Base-by-base conservation (phyloP, 1,140 invertebrate species). In the Chrysopa pallens region DNA sequence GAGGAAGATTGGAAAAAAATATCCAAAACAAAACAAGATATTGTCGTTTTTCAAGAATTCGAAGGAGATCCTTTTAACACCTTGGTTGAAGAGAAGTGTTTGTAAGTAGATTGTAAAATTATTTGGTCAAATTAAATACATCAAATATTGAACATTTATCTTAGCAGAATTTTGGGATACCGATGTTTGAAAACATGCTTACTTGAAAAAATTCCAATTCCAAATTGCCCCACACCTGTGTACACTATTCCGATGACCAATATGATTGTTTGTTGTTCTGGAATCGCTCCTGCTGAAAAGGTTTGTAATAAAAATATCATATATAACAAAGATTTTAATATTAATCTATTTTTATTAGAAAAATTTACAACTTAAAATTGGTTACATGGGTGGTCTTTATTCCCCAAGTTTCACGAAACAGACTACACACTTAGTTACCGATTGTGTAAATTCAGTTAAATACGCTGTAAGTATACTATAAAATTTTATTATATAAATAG, bases 351-450 rank as follows among this genome's bases (percentile, higher is more conserved):
- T 8, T 12, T 11, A 41, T 31, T 12, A 86, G 76, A 67, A 73
- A 49, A 60, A 73, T 28, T 61, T 91, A 5, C 71, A 76, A 52
- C 62, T 67, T 15, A 74, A 76, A 52, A 72, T 92, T 0, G 66
- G 80, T 50, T 77, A 76, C 56, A 93, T 93, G 88, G 83, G 82
- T 42, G 90, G 86, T 5, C 63, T 76, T 9, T 86, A 78, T 49
- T 76, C 68, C 9, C 72, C 73, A 47, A 69, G 73, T 40, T 70
- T 93, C 29, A 74, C 77, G 28, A 67, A 70, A 41, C 70, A 72
- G 45, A 76, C 80, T 4, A 92, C 88, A 11, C 87, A 93, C 67
- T 69, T 94, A 14, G 69, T 93, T 5, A 79, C 85, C 8, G 76
- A 78, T 49, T 75, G 70, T 27, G 74, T 81, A 4, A 67, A 73